Evolutionary conservation across 1,140 invertebrate species (phyloP).

Genomic region (Teleogryllus occipitalis): DNA sequence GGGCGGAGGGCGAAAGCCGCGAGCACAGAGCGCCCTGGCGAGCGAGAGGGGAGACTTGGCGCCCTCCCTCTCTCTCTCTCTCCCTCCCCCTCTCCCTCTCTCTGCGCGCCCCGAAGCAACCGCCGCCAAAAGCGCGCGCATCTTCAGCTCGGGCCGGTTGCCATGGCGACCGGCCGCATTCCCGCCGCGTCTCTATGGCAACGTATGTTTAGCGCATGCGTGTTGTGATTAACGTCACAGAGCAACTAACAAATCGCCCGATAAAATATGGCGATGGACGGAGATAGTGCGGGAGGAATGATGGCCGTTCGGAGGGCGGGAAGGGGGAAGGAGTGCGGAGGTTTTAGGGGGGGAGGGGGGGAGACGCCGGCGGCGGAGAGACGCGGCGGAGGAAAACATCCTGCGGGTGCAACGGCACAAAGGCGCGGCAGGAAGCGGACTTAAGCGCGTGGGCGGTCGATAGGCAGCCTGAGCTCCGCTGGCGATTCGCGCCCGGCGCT

Average conservation of each 20-base stretch:
- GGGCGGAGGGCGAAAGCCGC: neutral
- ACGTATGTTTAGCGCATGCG: constrained; percentile 33
- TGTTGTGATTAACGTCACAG: constrained; percentile 13
- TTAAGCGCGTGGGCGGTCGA: too few species aligned
- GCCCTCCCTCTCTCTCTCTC: neutral
- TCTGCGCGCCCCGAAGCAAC: neutral
- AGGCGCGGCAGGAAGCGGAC: too few species aligned
- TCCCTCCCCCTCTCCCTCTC: neutral
- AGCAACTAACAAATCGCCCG: constrained; percentile 22
- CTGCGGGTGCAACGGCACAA: too few species aligned
- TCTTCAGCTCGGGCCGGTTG: constrained; percentile 28
- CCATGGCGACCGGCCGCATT: constrained; percentile 39
- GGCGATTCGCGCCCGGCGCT: too few species aligned
- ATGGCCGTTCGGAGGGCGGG: neutral
- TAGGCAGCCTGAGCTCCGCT: too few species aligned
- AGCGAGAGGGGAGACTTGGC: neutral
- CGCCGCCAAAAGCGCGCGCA: constrained; percentile 12
- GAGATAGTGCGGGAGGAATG: constrained; percentile 9
- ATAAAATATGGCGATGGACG: constrained; percentile 26
- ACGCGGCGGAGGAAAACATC: too few species aligned
- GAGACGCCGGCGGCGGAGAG: too few species aligned
- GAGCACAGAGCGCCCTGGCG: neutral
- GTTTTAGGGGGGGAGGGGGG: too few species aligned
- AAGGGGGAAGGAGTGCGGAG: too few species aligned
- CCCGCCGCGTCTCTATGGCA: constrained; percentile 41